These are phyloP conservation scores for Bactericera cockerelli DNA, from an alignment of 1,140 invertebrate genomes.

Conservation along the genomic window DNA sequence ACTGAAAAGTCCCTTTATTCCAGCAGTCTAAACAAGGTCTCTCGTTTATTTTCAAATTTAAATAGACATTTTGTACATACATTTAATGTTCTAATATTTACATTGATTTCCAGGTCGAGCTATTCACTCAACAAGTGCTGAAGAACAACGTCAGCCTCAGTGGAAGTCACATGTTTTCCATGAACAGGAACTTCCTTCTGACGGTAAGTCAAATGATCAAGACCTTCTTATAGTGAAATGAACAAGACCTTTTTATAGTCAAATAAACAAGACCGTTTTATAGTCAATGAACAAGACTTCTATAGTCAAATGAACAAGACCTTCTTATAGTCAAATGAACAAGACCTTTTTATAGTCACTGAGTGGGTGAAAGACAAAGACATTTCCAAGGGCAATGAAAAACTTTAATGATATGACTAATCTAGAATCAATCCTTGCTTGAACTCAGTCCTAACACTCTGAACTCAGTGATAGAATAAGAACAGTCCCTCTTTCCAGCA, in stretches of 20 bases:
- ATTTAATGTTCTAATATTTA: no score
- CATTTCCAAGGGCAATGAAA: background rate
- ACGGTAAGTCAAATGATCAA: conserved; percentile 15
- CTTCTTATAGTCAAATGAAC: no score
- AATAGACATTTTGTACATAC: no score
- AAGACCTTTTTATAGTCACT: no score
- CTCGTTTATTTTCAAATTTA: no score
- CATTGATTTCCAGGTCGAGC: background rate
- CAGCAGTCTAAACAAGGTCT: no score
- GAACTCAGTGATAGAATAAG: background rate
- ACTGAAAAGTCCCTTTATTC: no score
- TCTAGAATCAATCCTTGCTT: background rate
- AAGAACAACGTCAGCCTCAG: conserved; percentile 12
- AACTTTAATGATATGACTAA: background rate
- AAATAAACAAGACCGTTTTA: no score
- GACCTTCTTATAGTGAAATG: no score
- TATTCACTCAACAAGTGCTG: background rate
- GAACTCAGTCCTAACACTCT: background rate
- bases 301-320: no score
- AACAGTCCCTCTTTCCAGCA: background rate
- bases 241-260: no score
- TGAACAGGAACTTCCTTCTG: conserved; percentile 17
- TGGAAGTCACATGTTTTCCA: conserved; percentile 18
- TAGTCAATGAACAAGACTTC: background rate
- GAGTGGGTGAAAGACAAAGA: background rate